Conservation (phyloP, 53 echinoderm and acorn worm species). For the Henricia sp. region DNA sequence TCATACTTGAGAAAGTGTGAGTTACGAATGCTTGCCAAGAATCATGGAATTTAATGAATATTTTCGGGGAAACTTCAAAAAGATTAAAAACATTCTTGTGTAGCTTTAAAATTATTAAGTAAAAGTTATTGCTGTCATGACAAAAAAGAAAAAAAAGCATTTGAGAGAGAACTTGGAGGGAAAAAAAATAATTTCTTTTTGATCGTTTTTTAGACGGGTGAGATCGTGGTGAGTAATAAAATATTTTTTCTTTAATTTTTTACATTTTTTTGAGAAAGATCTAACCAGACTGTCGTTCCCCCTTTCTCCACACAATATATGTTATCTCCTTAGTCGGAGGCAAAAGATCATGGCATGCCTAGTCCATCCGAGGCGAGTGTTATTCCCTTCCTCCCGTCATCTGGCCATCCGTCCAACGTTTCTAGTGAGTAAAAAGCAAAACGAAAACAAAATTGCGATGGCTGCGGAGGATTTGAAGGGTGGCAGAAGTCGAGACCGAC, state of each 20-base stretch:
- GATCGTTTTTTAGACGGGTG: background rate
- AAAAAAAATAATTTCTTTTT: no score
- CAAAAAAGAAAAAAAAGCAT: no score
- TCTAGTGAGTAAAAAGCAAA: constrained; percentile 97
- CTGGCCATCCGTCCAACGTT: constrained; percentile 85
- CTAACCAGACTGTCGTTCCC: constrained; percentile 47
- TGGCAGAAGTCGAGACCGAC: background rate
- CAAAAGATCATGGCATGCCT: constrained; percentile 85
- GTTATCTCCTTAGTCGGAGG: constrained; percentile 89
- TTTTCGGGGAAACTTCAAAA: no score
- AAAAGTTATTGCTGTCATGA: no score
- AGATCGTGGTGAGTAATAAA: background rate
- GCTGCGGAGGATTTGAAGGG: constrained; percentile 19
- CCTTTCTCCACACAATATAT: constrained; percentile 32
- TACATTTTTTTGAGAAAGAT: constrained; percentile 9
- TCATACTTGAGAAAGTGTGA: no score
- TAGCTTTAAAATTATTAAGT: no score
- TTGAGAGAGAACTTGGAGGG: no score
- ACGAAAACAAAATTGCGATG: constrained; percentile 43
- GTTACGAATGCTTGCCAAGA: no score
- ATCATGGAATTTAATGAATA: no score
- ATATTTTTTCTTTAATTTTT: background rate
- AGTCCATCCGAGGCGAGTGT: constrained; percentile 69
- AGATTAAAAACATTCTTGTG: no score
- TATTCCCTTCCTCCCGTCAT: constrained; percentile 72